These are phyloP conservation scores for Lycodopsis pacificus DNA, from an alignment of 2,797 vertebrate species.

Conservation along the genomic window DNA sequence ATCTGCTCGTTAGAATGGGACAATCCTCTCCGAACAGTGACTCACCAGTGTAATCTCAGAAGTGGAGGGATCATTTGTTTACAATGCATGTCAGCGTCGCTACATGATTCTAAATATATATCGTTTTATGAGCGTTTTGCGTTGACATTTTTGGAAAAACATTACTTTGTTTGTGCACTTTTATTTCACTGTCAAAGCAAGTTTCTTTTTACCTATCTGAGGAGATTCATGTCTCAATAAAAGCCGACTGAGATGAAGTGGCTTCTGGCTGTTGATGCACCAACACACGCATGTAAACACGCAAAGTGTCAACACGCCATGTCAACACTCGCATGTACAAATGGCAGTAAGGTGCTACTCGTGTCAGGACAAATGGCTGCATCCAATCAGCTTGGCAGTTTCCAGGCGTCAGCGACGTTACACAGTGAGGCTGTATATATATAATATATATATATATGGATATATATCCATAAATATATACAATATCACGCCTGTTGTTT, in stretches of 20 bases:
- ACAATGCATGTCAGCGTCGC: neutral
- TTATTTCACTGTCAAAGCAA: slow-evolving; percentile 12
- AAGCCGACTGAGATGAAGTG: neutral
- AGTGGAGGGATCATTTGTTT: neutral
- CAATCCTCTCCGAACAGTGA: neutral
- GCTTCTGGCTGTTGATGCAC: neutral
- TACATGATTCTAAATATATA: neutral
- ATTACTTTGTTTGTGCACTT: neutral
- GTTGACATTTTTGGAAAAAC: slow-evolving; percentile 1
- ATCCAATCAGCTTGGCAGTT: slow-evolving; percentile 30
- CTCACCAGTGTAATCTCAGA: neutral
- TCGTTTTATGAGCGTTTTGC: neutral
- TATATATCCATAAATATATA: no score
- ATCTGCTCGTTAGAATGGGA: slow-evolving; percentile 1
- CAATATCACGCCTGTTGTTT: no score
- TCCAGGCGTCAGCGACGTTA: slow-evolving; percentile 2
- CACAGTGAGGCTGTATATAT: neutral
- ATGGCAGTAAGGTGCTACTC: neutral
- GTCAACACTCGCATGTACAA: neutral
- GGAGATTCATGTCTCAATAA: neutral
- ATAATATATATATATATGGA: no score
- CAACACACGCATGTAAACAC: neutral
- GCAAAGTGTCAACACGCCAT: neutral
- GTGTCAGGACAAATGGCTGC: slow-evolving; percentile 20
- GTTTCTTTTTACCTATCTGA: slow-evolving; percentile 25